Evolutionary conservation across 2,888 invertebrate genomes (phyloP), one percentile per base, ranked within the genome.

Genomic region (Drosophila subsilvestris): DNA sequence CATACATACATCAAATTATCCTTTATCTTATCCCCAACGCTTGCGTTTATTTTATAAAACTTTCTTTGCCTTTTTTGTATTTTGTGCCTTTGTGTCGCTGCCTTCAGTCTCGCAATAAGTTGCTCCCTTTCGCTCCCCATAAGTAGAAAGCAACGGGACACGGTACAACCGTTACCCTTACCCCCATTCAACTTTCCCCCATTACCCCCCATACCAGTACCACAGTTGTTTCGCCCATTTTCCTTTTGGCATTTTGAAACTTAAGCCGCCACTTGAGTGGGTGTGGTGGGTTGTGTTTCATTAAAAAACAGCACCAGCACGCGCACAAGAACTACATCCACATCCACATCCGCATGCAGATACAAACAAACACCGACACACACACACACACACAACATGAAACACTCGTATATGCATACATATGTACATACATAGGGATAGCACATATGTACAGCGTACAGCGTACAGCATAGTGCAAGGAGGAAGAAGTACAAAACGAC

Each of bases 211-310:
- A 5, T 47, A 20, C 25, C 53, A 50, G 61, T 63, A 53, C 62
- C 50, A 27, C 55, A 66, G 74, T 47, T 60, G 54, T 65, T 59
- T 66, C 61, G 68, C 74, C 81, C 87, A 72, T 74, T 79, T 85
- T 81, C 79, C 79, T 85, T 79, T 74, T 63, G 61, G 82, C 63
- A 75, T 87, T 79, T 77, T 76, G 75, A 81, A 87, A 85, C 85
- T 79, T 81, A 76, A 85, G 86, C 82, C 76, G 70, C 75, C 80
- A 78, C 83, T 85, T 76, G 78, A 85, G 79, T 79, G 22, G 4
- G 22, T 22, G 81, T 3, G 4, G 22, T 22, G 81, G 84, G 84
- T 70, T 77, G 76, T 74, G 79, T 85, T 79, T 82, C 77, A 79
- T 78, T 81, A 84, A 84, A 82, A 83, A 86, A 78, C 69, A 66